Conservation (phyloP, 2,888 invertebrate species). For the Eumacrocentrus americanus region DNA sequence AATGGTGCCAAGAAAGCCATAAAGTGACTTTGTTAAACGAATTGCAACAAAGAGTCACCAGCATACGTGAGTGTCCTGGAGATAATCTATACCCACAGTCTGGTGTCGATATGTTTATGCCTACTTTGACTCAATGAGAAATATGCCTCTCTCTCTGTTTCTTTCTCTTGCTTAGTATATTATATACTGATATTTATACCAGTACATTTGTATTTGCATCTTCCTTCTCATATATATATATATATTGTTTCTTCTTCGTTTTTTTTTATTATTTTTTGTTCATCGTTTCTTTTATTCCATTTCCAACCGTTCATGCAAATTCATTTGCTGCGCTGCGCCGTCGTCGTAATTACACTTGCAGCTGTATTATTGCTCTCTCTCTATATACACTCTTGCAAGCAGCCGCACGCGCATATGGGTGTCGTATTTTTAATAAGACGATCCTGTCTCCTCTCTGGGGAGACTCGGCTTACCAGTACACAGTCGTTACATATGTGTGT, state of each 20-base stretch:
- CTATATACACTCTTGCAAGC: no score
- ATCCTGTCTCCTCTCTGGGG: slow-evolving; percentile 11
- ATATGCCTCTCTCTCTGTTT: no score
- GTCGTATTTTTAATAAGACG: slow-evolving; percentile 30
- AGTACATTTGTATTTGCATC: neutral
- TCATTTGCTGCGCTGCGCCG: slow-evolving; percentile 37
- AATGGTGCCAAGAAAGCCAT: neutral
- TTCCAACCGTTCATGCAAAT: slow-evolving; percentile 49
- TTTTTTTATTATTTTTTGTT: slow-evolving; percentile 13
- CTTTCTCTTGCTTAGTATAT: neutral
- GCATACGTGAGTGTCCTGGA: no score
- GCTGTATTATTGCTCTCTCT: slow-evolving; percentile 41
- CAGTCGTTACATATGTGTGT: slow-evolving; percentile 14
- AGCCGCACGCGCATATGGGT: slow-evolving; percentile 41
- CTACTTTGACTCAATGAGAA: no score
- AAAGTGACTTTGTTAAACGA: no score
- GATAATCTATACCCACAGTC: no score
- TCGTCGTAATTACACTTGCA: slow-evolving; percentile 54
- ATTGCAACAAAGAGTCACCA: no score
- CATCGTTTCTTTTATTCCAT: neutral
- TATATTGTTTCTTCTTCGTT: slow-evolving; percentile 9
- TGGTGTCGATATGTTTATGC: no score
- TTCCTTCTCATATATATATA: slow-evolving; percentile 1
- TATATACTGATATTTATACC: neutral
- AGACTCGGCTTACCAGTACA: slow-evolving; percentile 20